These are phyloP conservation scores for Gymnopithys bicolor DNA, from an alignment of 2,797 vertebrate species.

Conservation along the genomic window DNA sequence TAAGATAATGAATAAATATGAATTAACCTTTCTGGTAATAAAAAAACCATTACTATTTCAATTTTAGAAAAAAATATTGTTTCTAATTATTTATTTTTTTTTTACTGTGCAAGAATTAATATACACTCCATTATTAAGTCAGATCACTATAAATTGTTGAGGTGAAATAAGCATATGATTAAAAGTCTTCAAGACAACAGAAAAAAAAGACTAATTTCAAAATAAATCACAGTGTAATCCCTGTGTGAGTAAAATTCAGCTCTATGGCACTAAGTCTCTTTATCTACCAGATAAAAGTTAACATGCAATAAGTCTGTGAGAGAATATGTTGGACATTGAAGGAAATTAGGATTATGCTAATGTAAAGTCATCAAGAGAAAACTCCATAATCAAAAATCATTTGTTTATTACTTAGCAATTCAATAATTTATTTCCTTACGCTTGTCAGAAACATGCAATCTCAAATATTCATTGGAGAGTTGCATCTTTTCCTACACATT, in stretches of 20 bases:
- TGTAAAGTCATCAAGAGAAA: neutral
- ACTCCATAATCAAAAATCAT: neutral
- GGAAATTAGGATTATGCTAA: neutral
- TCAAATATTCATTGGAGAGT: neutral
- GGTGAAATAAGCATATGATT: neutral
- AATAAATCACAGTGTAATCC: neutral
- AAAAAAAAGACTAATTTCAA: neutral
- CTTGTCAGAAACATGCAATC: neutral
- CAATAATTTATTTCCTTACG: neutral
- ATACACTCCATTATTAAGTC: neutral
- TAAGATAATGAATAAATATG: neutral
- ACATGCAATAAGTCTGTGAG: accelerated
- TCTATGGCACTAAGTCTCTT: neutral
- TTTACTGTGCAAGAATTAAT: neutral
- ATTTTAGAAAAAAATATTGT: neutral
- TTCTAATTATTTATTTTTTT: neutral
- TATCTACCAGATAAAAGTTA: neutral
- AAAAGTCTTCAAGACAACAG: neutral
- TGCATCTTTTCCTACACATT: neutral
- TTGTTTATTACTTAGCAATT: neutral
- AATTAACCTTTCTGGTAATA: neutral
- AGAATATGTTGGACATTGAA: neutral
- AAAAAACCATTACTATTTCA: neutral
- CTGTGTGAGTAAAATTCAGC: neutral
- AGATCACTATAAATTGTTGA: neutral